Percentiles rank a stretch among this genome's conserved stretches.
Evolutionary conservation across 2,797 vertebrate genomes (phyloP).

Genomic region (Botia almorhae): DNA sequence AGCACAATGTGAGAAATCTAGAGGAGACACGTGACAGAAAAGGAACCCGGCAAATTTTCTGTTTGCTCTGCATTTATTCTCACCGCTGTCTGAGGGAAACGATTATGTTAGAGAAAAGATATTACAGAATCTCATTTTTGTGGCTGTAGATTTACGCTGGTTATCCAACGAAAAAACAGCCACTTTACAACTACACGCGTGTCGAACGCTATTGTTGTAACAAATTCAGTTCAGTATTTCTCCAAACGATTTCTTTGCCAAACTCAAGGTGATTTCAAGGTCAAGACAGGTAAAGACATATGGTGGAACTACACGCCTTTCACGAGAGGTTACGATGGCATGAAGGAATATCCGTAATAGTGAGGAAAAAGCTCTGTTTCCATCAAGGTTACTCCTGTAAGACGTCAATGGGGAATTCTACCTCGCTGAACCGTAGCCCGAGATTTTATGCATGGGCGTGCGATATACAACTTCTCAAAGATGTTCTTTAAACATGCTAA

Average conservation of each 20-base stretch:
- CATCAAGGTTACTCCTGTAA: constrained; percentile 48
- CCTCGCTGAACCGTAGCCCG: constrained; percentile 28
- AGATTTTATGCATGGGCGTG: not conserved
- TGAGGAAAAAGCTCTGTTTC: constrained; percentile 5
- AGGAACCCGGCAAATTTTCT: no score
- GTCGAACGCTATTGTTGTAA: no score
- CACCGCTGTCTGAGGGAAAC: no score
- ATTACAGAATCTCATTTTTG: no score
- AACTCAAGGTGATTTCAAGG: constrained; percentile 12
- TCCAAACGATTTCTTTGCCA: not conserved
- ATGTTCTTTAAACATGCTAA: constrained; percentile 19
- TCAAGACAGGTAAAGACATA: constrained; percentile 44
- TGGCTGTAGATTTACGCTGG: no score
- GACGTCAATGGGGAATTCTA: constrained; percentile 30
- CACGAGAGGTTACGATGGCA: constrained; percentile 39
- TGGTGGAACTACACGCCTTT: constrained; percentile 25
- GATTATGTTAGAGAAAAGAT: no score
- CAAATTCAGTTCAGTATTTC: no score
- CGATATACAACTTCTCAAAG: constrained; percentile 40
- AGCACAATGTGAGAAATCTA: no score
- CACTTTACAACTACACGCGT: no score
- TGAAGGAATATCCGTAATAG: constrained; percentile 44
- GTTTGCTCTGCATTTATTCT: no score
- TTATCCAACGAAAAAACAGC: no score
- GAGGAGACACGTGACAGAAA: no score